Evolutionary conservation across 2,888 invertebrate species (phyloP).

Genomic region (Patella depressa): DNA sequence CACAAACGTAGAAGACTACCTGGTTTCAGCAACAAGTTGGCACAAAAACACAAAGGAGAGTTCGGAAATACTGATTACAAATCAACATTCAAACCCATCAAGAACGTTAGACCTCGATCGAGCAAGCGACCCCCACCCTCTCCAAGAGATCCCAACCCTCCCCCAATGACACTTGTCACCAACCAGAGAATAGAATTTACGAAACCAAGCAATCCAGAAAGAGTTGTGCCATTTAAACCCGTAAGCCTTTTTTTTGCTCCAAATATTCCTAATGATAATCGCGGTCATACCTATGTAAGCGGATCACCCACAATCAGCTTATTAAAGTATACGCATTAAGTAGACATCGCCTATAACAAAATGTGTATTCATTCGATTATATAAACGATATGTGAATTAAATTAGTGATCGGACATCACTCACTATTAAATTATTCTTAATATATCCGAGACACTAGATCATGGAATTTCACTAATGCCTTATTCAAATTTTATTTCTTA

Average conservation of each 20-base stretch:
- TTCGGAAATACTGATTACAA: constrained; percentile 59
- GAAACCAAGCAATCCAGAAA: constrained; percentile 44
- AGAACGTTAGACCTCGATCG: constrained; percentile 58
- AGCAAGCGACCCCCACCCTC: constrained; percentile 63
- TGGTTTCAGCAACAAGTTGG: constrained; percentile 13
- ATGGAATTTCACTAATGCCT: no score
- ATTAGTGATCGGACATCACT: no score
- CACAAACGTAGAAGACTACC: constrained; percentile 44
- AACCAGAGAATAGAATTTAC: constrained; percentile 61
- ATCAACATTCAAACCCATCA: constrained; percentile 51
- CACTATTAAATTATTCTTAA: no score
- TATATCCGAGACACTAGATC: no score
- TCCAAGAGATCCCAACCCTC: constrained; percentile 52
- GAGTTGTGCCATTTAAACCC: constrained; percentile 53
- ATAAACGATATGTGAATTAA: no score
- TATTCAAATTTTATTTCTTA: no score
- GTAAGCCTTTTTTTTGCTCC: constrained; percentile 33
- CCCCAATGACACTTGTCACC: constrained; percentile 61
- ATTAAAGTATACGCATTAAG: no score
- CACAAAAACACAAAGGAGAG: constrained; percentile 22
- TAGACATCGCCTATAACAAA: no score
- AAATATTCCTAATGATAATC: no score
- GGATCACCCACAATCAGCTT: no score
- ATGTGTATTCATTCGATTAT: no score
- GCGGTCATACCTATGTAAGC: no score